phyloP scores from a whole-genome alignment of 2,797 vertebrate species.

The Coregonus suidteri region DNA sequence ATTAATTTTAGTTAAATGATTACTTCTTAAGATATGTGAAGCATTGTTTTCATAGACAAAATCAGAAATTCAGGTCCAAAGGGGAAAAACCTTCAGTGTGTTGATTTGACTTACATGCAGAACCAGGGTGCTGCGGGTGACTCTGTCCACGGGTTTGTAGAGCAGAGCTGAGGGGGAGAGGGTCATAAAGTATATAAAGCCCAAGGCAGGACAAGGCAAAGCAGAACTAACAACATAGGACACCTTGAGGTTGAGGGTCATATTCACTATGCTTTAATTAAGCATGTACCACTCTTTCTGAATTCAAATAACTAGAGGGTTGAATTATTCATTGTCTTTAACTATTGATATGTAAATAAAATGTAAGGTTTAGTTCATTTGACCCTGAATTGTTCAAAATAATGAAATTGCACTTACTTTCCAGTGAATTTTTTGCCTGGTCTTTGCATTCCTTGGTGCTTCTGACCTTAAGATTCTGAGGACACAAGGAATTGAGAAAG shows the following conservation, averaged over 20 bases:
- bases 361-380: background rate
- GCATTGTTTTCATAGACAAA: background rate
- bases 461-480: slow-evolving; percentile 91
- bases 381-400: background rate
- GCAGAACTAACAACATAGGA: slow-evolving; percentile 6
- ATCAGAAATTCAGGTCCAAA: background rate
- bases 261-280: slow-evolving; percentile 14
- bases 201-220: background rate
- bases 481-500: slow-evolving; percentile 33
- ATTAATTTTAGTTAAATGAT: background rate
- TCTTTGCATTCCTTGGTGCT: slow-evolving; percentile 94
- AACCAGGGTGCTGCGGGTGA: slow-evolving; percentile 96
- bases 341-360: slow-evolving; percentile 10
- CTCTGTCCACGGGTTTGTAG: slow-evolving; percentile 96
- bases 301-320: background rate
- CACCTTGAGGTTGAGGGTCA: slow-evolving; percentile 13
- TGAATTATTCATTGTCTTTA: slow-evolving; percentile 24
- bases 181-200: slow-evolving; percentile 26
- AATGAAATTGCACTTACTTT: slow-evolving; percentile 82
- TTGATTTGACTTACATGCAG: slow-evolving; percentile 85
- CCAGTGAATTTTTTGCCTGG: slow-evolving; percentile 90
- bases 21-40: background rate
- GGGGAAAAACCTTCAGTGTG: background rate
- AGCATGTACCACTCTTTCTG: background rate
- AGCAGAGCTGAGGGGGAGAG: slow-evolving; percentile 82